Conservation (phyloP, 2,888 invertebrate species). For the Patella pellucida region DNA sequence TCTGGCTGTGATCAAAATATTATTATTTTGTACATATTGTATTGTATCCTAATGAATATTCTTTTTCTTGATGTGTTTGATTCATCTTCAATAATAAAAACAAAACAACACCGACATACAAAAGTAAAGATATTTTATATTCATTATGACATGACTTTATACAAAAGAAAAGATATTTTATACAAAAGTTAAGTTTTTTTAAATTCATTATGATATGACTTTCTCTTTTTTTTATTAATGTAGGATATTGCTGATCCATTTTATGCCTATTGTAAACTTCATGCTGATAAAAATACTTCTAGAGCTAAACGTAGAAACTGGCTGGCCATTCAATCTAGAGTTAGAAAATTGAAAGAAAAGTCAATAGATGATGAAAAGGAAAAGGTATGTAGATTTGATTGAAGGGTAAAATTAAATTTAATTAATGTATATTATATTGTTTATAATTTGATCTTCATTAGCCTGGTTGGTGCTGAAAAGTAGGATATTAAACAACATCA, state of each 20-base stretch:
- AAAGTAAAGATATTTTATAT: background rate
- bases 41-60: too few relatives aligned
- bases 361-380: slow-evolving; percentile 63
- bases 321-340: slow-evolving; percentile 86
- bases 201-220: too few relatives aligned
- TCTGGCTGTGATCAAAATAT: too few relatives aligned
- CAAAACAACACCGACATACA: too few relatives aligned
- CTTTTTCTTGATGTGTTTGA: too few relatives aligned
- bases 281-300: slow-evolving; percentile 91
- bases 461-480: too few relatives aligned
- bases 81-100: too few relatives aligned
- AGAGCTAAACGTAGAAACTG: slow-evolving; percentile 78
- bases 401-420: background rate
- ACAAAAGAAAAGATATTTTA: background rate
- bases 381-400: slow-evolving; percentile 47
- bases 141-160: background rate
- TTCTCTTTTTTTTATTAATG: slow-evolving; percentile 13
- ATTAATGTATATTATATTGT: too few relatives aligned
- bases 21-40: too few relatives aligned
- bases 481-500: too few relatives aligned
- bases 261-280: slow-evolving; percentile 95
- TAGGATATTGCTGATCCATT: slow-evolving; percentile 87
- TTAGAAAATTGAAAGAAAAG: slow-evolving; percentile 75
- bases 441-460: too few relatives aligned
- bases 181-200: too few relatives aligned